Percentiles rank a stretch among this genome's conserved stretches.
phyloP scores from a whole-genome alignment of 2,797 vertebrate genomes.

The Gouania willdenowi region DNA sequence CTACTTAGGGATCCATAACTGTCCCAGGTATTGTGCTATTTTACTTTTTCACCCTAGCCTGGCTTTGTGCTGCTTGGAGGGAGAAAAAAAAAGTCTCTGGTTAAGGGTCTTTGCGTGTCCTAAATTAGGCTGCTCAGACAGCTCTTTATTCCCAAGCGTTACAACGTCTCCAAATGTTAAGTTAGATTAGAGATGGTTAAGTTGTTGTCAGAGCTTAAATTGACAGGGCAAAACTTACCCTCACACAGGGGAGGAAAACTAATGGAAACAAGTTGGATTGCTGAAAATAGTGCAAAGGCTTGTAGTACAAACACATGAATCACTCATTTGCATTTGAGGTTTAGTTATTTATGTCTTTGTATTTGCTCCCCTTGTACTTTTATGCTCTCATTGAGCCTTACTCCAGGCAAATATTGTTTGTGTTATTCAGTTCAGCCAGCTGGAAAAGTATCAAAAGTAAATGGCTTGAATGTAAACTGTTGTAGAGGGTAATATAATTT shows the following conservation, averaged over 20 bases:
- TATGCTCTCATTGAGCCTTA: background rate
- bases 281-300: background rate
- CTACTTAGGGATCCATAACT: no score
- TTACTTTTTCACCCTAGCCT: background rate
- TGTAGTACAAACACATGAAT: background rate
- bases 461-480: no score
- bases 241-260: background rate
- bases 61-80: constrained; percentile 1
- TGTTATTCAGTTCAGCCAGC: no score
- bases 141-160: constrained; percentile 3
- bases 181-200: constrained; percentile 8
- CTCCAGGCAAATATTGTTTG: no score
- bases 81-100: constrained; percentile 1
- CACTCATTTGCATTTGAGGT: background rate
- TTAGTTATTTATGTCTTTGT: background rate
- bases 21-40: background rate
- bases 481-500: no score
- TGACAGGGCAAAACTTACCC: background rate
- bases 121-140: constrained; percentile 10
- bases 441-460: no score
- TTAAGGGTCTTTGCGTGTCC: constrained; percentile 1
- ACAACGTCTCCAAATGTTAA: constrained; percentile 3
- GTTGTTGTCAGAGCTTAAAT: constrained; percentile 7
- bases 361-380: background rate
- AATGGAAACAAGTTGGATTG: background rate